A percentile compares a stretch with the other conserved stretches of the same genome.
Conservation (phyloP, 2,888 invertebrate genomes). For the Drosophila mimica region DNA sequence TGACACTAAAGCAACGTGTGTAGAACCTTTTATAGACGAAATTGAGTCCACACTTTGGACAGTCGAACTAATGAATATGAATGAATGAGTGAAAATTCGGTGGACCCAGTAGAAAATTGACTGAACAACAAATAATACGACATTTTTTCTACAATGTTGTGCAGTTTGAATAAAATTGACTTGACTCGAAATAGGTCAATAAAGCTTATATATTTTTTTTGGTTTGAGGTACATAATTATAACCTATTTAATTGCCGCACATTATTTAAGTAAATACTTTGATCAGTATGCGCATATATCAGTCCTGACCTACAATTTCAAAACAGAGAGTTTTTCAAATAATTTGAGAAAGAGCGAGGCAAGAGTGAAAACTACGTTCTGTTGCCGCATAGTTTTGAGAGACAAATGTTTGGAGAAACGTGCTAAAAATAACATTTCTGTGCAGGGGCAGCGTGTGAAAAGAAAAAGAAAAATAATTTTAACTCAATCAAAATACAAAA, state of each 20-base stretch:
- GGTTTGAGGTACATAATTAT: neutral
- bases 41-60: neutral
- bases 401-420: conserved; percentile 55
- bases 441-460: neutral
- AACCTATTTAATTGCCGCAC: neutral
- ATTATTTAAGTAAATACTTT: neutral
- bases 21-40: conserved; percentile 16
- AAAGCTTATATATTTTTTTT: too few relatives aligned
- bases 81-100: neutral
- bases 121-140: too few relatives aligned
- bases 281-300: neutral
- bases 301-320: conserved; percentile 7
- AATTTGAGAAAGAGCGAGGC: conserved; percentile 2
- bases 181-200: neutral
- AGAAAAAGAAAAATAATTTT: conserved; percentile 4
- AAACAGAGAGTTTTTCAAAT: conserved; percentile 37
- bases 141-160: too few relatives aligned
- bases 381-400: conserved; percentile 4
- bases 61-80: neutral
- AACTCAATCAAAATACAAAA: conserved; percentile 19
- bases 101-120: too few relatives aligned
- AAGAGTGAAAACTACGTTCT: conserved; percentile 9
- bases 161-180: too few relatives aligned
- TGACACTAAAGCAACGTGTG: neutral
- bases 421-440: conserved; percentile 59